These are phyloP conservation scores for Saiga tatarica DNA, from an alignment of 2,113 vertebrate species.

Conservation along the genomic window DNA sequence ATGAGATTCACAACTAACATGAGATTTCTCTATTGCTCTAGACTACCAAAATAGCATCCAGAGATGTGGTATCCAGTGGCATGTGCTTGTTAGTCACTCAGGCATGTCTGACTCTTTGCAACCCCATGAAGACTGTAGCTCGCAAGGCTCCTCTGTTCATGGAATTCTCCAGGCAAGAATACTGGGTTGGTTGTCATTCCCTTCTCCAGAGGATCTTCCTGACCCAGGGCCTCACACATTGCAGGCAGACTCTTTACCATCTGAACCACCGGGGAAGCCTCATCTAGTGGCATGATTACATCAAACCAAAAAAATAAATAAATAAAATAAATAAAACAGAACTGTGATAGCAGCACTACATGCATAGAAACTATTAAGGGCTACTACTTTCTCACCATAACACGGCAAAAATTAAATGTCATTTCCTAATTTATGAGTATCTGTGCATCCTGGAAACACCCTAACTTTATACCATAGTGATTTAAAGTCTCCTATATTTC, in stretches of 20 bases:
- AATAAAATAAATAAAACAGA: background rate
- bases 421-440: background rate
- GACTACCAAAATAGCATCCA: background rate
- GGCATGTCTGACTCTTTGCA: background rate
- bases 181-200: background rate
- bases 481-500: background rate
- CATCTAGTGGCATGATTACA: background rate
- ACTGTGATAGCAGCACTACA: background rate
- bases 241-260: background rate
- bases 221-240: background rate
- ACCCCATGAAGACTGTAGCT: background rate
- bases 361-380: accelerated
- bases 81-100: background rate
- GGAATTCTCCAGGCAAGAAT: background rate
- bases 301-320: background rate
- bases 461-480: background rate
- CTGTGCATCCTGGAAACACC: background rate
- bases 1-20: background rate
- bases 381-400: background rate
- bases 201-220: background rate
- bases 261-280: background rate
- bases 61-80: background rate
- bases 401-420: background rate
- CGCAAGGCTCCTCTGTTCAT: accelerated
- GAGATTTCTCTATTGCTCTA: background rate